A percentile compares a stretch with the other conserved stretches of the same genome.
Evolutionary conservation across 2,888 invertebrate species (phyloP).

Genomic region (Dryocosmus kuriphilus): DNA sequence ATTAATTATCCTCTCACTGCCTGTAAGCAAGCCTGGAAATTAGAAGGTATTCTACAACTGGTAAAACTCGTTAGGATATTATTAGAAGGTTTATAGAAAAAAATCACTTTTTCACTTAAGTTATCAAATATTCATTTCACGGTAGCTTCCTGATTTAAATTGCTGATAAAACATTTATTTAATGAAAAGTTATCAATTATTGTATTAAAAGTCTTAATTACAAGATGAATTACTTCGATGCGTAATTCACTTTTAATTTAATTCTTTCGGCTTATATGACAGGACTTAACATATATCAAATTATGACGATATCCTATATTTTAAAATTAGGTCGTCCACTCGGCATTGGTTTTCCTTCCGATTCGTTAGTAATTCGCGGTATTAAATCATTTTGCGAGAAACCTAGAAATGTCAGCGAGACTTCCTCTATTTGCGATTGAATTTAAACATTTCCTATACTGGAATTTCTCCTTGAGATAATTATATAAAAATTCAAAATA

Average conservation of each 20-base stretch:
- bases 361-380: conserved; percentile 26
- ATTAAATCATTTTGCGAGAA: conserved; percentile 38
- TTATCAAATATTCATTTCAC: background rate
- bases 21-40: background rate
- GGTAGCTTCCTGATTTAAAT: too few relatives aligned
- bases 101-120: background rate
- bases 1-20: background rate
- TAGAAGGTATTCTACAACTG: background rate
- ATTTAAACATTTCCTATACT: background rate
- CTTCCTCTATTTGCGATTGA: conserved; percentile 25
- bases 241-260: background rate
- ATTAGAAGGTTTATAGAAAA: background rate
- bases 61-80: background rate
- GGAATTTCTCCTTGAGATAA: conserved; percentile 14
- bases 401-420: conserved; percentile 34
- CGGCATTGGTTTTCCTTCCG: conserved; percentile 33
- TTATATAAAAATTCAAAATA: background rate
- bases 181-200: background rate
- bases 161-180: too few relatives aligned
- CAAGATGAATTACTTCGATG: background rate
- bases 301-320: conserved; percentile 27
- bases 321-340: conserved; percentile 11
- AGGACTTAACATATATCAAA: background rate
- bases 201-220: background rate
- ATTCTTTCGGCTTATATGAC: background rate